Evolutionary conservation across 1,140 invertebrate species (phyloP).

Genomic region (Zaprionus ornatus): DNA sequence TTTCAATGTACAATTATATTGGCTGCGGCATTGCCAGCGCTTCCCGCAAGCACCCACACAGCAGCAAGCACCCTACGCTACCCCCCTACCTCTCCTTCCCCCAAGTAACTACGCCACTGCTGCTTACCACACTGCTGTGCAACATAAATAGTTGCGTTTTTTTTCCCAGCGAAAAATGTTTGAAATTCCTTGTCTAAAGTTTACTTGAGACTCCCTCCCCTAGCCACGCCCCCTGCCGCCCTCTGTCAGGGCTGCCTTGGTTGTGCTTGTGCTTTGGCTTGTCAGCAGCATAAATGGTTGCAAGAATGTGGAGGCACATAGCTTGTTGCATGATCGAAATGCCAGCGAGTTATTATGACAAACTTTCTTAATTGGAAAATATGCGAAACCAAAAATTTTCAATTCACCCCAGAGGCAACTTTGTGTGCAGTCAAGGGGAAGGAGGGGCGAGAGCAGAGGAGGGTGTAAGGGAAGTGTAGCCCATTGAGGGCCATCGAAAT

Average conservation of each 20-base stretch:
- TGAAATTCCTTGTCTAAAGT: conserved; percentile 62
- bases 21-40: conserved; percentile 38
- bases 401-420: conserved; percentile 3
- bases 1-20: conserved; percentile 80
- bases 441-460: not conserved
- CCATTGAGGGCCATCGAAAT: not conserved
- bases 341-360: conserved; percentile 78
- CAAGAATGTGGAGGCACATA: conserved; percentile 63
- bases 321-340: conserved; percentile 72
- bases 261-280: conserved; percentile 24
- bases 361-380: conserved; percentile 81
- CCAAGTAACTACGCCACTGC: not conserved
- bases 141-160: conserved; percentile 79
- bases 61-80: not conserved
- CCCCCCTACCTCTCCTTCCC: not conserved
- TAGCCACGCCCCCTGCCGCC: not conserved
- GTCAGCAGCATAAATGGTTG: conserved; percentile 66
- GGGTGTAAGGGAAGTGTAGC: not conserved
- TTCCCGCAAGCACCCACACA: not conserved
- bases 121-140: conserved; percentile 56
- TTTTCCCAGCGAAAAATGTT: conserved; percentile 41
- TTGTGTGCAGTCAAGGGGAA: not conserved
- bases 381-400: conserved; percentile 60
- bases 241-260: not conserved
- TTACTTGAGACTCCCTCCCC: conserved; percentile 12